These are phyloP conservation scores for Napeogenes inachia DNA, from an alignment of 2,888 invertebrate genomes.

Conservation along the genomic window DNA sequence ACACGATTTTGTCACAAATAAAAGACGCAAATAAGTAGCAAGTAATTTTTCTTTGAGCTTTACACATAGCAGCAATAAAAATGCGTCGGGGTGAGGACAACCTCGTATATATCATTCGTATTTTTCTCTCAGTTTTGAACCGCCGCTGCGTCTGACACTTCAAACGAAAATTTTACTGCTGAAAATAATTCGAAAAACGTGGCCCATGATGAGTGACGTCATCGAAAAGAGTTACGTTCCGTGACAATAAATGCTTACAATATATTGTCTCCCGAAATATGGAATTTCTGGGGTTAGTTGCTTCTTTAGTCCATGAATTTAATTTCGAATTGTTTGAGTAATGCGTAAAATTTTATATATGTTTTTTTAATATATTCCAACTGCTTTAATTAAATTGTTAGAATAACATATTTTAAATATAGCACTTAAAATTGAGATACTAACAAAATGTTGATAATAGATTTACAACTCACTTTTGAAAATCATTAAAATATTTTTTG, in stretches of 20 bases:
- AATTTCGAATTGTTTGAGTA: too few species aligned
- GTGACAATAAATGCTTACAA: background rate
- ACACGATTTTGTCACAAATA: conserved; percentile 44
- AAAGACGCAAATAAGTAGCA: conserved; percentile 52
- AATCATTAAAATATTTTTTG: too few species aligned
- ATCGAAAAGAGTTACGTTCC: conserved; percentile 13
- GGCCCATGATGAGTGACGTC: conserved; percentile 39
- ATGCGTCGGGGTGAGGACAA: conserved; percentile 52
- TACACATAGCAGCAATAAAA: conserved; percentile 72
- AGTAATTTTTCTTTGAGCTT: conserved; percentile 71
- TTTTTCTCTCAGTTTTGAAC: conserved; percentile 33
- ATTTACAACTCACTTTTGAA: too few species aligned
- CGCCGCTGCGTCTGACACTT: conserved; percentile 53
- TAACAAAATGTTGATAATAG: too few species aligned
- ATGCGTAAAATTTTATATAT: too few species aligned
- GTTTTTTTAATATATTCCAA: too few species aligned
- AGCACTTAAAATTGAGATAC: too few species aligned
- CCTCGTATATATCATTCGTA: conserved; percentile 64
- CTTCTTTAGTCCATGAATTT: too few species aligned
- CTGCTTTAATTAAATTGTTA: too few species aligned
- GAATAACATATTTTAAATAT: too few species aligned
- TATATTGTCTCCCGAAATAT: background rate
- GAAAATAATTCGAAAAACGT: conserved; percentile 63
- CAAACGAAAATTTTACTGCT: conserved; percentile 70
- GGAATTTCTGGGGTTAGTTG: background rate